Percentiles rank a stretch among this genome's conserved stretches.
Conservation (phyloP, 2,888 invertebrate genomes). For the Oxytorus armatus region DNA sequence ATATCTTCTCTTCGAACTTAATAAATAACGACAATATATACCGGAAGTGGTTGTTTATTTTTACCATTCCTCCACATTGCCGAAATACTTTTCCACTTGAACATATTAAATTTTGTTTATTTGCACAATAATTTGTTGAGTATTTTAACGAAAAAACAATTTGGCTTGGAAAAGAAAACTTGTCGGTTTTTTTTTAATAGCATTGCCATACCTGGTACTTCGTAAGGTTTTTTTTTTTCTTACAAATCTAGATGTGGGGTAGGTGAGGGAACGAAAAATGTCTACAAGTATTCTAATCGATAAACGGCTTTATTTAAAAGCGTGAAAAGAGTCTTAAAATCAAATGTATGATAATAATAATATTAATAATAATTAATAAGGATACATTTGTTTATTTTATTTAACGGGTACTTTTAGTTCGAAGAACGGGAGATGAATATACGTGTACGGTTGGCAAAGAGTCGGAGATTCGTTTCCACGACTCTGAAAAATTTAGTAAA, state of each 20-base stretch:
- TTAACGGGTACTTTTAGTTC: no score
- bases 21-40: slow-evolving; percentile 82
- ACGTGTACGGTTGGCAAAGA: not conserved
- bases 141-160: no score
- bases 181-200: no score
- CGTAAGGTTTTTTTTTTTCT: not conserved
- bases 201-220: no score
- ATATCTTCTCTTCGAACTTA: slow-evolving; percentile 79
- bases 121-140: no score
- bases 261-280: not conserved
- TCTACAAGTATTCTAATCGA: slow-evolving; percentile 12
- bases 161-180: no score
- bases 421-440: no score
- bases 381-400: no score
- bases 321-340: slow-evolving; percentile 64
- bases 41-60: slow-evolving; percentile 1
- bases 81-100: not conserved
- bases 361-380: slow-evolving; percentile 5
- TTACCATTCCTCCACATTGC: not conserved
- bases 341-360: slow-evolving; percentile 45
- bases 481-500: no score
- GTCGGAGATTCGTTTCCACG: not conserved
- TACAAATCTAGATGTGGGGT: no score
- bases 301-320: slow-evolving; percentile 67
- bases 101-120: no score